A percentile compares a stretch with the other conserved stretches of the same genome.
Evolutionary conservation across 2,113 vertebrate genomes (phyloP).

Genomic region (Kryptolebias marmoratus): DNA sequence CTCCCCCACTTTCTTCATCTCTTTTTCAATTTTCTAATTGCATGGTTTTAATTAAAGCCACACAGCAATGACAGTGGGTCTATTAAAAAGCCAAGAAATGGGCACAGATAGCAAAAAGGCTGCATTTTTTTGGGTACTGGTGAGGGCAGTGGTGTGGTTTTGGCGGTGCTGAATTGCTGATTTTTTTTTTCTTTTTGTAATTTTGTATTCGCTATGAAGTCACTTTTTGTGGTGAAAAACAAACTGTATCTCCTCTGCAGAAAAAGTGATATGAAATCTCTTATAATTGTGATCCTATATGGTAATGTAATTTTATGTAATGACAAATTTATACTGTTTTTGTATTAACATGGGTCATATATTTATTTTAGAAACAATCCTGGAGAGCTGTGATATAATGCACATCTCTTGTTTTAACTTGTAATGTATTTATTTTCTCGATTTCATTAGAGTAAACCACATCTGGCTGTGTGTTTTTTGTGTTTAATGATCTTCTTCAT

Average conservation of each 20-base stretch:
- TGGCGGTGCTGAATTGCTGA: background rate
- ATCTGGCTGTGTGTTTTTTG: conserved; percentile 26
- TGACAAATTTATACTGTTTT: conserved; percentile 7
- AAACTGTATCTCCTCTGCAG: conserved; percentile 43
- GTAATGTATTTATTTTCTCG: background rate
- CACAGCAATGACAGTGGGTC: conserved; percentile 69
- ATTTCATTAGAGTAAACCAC: conserved; percentile 20
- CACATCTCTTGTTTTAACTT: conserved; percentile 7
- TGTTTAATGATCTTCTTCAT: conserved; percentile 31
- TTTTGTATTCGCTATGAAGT: conserved; percentile 3
- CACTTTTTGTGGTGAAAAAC: conserved; percentile 3
- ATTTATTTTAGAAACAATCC: conserved; percentile 17
- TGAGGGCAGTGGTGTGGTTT: background rate
- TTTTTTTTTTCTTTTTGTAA: conserved; percentile 17
- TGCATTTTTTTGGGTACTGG: background rate
- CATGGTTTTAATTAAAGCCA: conserved; percentile 81
- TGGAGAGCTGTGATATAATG: conserved; percentile 7
- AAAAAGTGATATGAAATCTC: conserved; percentile 53
- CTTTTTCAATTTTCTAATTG: conserved; percentile 79
- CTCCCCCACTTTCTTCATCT: conserved; percentile 65
- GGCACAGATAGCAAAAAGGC: conserved; percentile 50
- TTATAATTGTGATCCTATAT: conserved; percentile 18
- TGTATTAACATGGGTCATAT: conserved; percentile 10
- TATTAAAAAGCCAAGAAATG: conserved; percentile 68
- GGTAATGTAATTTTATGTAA: conserved; percentile 9